Evolutionary conservation across 2,797 vertebrate species (phyloP), one percentile per base, ranked within the genome.

Genomic region (Gallinago solitaria): DNA sequence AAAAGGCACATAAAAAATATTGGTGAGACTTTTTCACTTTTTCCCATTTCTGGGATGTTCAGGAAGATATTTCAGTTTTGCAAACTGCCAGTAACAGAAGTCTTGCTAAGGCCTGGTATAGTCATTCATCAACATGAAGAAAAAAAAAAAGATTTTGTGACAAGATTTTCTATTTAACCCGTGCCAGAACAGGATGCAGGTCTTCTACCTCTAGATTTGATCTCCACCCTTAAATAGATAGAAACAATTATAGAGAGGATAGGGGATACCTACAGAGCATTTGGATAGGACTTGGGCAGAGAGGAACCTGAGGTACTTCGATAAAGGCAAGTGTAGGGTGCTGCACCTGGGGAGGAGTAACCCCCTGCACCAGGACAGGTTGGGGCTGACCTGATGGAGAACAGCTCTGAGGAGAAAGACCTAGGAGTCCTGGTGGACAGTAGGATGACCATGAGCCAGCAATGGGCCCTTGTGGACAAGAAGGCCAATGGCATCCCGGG

Each of bases 71-170:
- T 80, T 59, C 12, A 10, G 9, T 64, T 95, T 79, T 9, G 12
- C 23, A 25, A 54, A 27, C 18, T 47, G 10, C 6, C 54, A 37
- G 28, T 32, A 74, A 48, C 1, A 77, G 71, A 74, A 77, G 64
- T 24, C 30, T 61, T 0, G 0, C 14, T 33, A 30, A 77, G 33
- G 11, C 25, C 54, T 60, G 32, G 20, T 3, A 2, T 43, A 13
- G 16, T 39, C 32, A 24, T 19, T 65, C 11, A 12, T 12, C 16
- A 50, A 23, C 13, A 57, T 19, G 25, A 81, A 48, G 28, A 64
- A 4, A 70, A 86, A 64, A 4, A 70, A 86, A 86, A 78, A 51
- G 8, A 23, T 39, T 71, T 81, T 12, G 41, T 10, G 32, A 61
- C 9, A 19, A 32, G 20, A 33, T 86, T 88, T 91, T 80, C 5